phyloP scores from a whole-genome alignment of 2,888 invertebrate genomes.

The Rotaria sp. region DNA sequence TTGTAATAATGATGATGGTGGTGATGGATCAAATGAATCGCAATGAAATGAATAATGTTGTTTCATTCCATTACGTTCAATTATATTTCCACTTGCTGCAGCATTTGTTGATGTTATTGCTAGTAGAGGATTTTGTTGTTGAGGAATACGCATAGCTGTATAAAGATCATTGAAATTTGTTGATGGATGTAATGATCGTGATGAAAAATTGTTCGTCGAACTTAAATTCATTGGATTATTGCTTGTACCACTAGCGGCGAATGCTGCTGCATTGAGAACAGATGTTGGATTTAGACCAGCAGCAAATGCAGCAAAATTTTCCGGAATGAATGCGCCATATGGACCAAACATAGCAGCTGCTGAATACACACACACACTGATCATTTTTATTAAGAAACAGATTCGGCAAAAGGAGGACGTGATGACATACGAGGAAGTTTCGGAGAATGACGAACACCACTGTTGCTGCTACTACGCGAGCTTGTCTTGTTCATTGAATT shows the following conservation, averaged over 20 bases:
- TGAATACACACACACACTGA: slow-evolving; percentile 24
- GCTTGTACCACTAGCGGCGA: neutral
- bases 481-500: neutral
- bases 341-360: neutral
- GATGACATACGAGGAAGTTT: slow-evolving; percentile 22
- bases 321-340: neutral
- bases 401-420: slow-evolving; percentile 21
- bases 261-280: slow-evolving; percentile 16
- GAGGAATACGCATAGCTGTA: neutral
- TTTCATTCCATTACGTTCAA: slow-evolving; percentile 1
- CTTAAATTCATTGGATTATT: neutral
- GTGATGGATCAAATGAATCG: neutral
- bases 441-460: slow-evolving; percentile 19
- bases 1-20: slow-evolving; percentile 56
- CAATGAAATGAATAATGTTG: slow-evolving; percentile 2
- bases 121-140: neutral
- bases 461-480: slow-evolving; percentile 2
- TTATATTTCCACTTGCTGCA: neutral
- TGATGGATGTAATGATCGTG: neutral
- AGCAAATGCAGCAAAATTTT: neutral
- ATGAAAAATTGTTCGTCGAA: neutral
- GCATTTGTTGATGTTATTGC: neutral
- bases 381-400: slow-evolving; percentile 22
- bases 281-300: neutral
- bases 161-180: neutral